phyloP scores from a whole-genome alignment of 2,888 invertebrate genomes.

The Nymphalis c-album region DNA sequence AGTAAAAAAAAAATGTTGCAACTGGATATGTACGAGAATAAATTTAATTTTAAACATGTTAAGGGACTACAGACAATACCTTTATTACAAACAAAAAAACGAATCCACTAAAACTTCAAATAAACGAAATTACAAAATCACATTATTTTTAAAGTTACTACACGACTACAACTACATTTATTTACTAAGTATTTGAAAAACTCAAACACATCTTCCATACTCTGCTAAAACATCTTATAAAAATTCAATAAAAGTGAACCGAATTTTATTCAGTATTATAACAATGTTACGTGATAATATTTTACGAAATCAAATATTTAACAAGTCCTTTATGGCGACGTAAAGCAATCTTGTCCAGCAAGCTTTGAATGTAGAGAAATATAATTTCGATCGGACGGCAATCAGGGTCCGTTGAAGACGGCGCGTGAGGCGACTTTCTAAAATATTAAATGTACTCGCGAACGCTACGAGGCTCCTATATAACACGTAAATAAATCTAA shows the following conservation, averaged over 20 bases:
- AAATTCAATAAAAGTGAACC: constrained; percentile 22
- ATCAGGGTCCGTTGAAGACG: constrained; percentile 80
- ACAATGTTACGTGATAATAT: constrained; percentile 41
- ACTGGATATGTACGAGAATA: no score
- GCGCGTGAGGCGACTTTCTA: constrained; percentile 77
- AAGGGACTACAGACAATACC: no score
- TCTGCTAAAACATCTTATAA: not conserved
- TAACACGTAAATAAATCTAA: constrained; percentile 29
- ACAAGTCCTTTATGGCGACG: constrained; percentile 45
- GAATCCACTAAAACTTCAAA: no score
- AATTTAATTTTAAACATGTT: no score
- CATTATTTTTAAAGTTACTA: no score
- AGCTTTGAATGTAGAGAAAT: constrained; percentile 79
- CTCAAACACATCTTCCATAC: no score
- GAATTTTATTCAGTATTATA: constrained; percentile 21
- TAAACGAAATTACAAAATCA: no score
- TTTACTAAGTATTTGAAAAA: no score
- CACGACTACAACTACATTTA: no score
- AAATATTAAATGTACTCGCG: constrained; percentile 71
- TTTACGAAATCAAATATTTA: constrained; percentile 47
- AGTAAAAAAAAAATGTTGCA: no score
- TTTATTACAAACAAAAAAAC: no score
- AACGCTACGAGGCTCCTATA: constrained; percentile 30
- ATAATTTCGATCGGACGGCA: constrained; percentile 81
- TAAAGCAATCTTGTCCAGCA: constrained; percentile 71